Evolutionary conservation across 2,797 vertebrate genomes (phyloP).

Genomic region (Pseudochaenichthys georgianus): DNA sequence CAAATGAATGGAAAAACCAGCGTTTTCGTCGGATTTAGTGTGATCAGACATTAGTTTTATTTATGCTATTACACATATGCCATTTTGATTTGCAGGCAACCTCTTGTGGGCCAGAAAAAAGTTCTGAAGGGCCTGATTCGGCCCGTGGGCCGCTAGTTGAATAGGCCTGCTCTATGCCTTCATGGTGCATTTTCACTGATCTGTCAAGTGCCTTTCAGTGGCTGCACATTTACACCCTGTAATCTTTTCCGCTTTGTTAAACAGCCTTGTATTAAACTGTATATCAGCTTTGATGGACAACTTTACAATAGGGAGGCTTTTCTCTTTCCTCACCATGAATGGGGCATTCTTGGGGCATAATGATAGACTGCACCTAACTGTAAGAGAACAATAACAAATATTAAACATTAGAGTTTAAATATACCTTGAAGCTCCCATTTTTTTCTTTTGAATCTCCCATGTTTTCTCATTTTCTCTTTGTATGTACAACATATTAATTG

Average conservation of each 20-base stretch:
- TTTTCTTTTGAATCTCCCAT: too few species aligned
- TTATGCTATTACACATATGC: too few species aligned
- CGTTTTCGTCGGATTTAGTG: too few species aligned
- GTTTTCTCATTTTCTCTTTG: slow-evolving; percentile 3
- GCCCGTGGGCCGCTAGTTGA: too few species aligned
- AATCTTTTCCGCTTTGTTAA: slow-evolving; percentile 72
- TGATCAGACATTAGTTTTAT: too few species aligned
- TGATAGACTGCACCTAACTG: slow-evolving; percentile 34
- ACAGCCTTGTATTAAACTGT: slow-evolving; percentile 61
- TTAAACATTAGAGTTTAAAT: slow-evolving; percentile 37
- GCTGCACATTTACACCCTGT: slow-evolving; percentile 57
- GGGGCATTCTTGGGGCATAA: slow-evolving; percentile 29
- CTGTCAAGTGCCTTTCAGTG: slow-evolving; percentile 46
- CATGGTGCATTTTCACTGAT: slow-evolving; percentile 40
- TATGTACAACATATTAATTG: not conserved
- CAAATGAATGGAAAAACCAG: too few species aligned
- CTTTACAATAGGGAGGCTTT: slow-evolving; percentile 49
- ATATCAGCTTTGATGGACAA: slow-evolving; percentile 66
- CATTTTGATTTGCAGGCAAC: too few species aligned
- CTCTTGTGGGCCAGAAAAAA: too few species aligned
- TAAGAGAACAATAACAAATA: slow-evolving; percentile 44
- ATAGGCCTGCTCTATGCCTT: slow-evolving; percentile 8
- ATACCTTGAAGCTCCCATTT: too few species aligned
- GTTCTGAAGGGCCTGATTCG: too few species aligned
- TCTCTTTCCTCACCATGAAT: slow-evolving; percentile 28